phyloP scores from a whole-genome alignment of 2,113 vertebrate species.

The Microcebus murinus region DNA sequence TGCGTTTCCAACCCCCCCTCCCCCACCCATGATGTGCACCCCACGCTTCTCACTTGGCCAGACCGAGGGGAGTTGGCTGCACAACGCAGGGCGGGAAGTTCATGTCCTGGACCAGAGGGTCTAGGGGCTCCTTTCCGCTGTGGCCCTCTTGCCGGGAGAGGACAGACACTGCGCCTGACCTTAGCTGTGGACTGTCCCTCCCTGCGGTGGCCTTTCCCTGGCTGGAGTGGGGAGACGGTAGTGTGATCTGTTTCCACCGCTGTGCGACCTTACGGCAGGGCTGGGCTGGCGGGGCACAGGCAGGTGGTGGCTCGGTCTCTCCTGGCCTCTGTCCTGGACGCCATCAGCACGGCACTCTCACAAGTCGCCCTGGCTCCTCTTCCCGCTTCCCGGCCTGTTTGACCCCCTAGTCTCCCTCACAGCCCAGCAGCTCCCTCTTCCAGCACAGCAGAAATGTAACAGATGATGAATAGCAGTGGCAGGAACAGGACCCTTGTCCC shows the following conservation, averaged over 20 bases:
- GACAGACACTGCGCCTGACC: accelerated
- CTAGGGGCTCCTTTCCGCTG: background rate
- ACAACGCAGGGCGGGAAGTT: background rate
- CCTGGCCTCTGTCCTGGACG: too few species aligned
- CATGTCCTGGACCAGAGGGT: background rate
- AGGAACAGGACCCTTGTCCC: accelerated
- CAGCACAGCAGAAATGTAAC: background rate
- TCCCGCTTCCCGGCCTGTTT: background rate
- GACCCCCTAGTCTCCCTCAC: background rate
- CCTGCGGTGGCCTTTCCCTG: background rate
- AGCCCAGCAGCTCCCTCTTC: conserved; percentile 21
- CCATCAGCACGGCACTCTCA: too few species aligned
- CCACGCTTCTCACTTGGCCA: background rate
- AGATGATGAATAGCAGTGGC: background rate
- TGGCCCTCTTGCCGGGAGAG: background rate
- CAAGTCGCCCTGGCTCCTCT: accelerated
- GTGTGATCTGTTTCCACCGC: accelerated
- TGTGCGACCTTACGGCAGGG: too few species aligned
- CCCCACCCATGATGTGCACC: too few species aligned
- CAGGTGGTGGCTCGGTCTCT: background rate
- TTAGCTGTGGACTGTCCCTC: background rate
- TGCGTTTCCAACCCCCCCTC: background rate
- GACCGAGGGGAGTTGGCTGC: accelerated
- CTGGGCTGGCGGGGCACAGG: accelerated
- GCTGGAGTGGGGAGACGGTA: background rate